These are phyloP conservation scores for Erythrolamprus reginae DNA, from an alignment of 2,113 vertebrate genomes.

Conservation along the genomic window DNA sequence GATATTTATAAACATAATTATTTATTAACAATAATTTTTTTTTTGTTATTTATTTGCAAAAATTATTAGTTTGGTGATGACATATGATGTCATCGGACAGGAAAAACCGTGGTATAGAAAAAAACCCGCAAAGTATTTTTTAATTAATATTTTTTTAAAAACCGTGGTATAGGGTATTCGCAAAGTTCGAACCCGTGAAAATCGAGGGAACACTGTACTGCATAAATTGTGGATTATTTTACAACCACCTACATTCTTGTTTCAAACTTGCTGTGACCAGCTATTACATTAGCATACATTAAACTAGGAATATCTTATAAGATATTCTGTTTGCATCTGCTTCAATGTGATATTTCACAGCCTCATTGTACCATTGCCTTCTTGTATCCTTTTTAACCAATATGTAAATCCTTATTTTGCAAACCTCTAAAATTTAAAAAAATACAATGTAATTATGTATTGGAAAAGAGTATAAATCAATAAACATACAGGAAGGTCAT, in stretches of 20 bases:
- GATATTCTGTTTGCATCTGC: not conserved
- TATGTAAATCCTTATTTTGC: not conserved
- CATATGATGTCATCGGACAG: too few relatives aligned
- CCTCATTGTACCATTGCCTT: not conserved
- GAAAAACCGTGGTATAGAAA: too few relatives aligned
- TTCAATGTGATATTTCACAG: not conserved
- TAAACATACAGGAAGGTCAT: not conserved
- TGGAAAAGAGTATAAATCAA: not conserved
- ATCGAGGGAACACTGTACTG: too few relatives aligned
- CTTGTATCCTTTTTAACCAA: too few relatives aligned
- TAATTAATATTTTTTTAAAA: too few relatives aligned
- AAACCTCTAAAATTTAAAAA: not conserved
- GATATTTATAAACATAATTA: too few relatives aligned
- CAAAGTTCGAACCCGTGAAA: too few relatives aligned
- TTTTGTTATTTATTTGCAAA: too few relatives aligned
- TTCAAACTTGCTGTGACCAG: not conserved
- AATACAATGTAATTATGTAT: not conserved
- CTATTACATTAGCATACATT: not conserved
- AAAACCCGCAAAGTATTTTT: too few relatives aligned
- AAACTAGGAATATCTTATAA: not conserved
- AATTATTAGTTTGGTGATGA: too few relatives aligned
- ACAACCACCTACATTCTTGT: not conserved
- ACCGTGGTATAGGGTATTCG: too few relatives aligned
- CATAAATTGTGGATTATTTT: not conserved
- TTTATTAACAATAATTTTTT: too few relatives aligned